A percentile compares a stretch with the other conserved stretches of the same genome.
Evolutionary conservation across 1,140 invertebrate genomes (phyloP).

Genomic region (Pseudomyrmex concolor): DNA sequence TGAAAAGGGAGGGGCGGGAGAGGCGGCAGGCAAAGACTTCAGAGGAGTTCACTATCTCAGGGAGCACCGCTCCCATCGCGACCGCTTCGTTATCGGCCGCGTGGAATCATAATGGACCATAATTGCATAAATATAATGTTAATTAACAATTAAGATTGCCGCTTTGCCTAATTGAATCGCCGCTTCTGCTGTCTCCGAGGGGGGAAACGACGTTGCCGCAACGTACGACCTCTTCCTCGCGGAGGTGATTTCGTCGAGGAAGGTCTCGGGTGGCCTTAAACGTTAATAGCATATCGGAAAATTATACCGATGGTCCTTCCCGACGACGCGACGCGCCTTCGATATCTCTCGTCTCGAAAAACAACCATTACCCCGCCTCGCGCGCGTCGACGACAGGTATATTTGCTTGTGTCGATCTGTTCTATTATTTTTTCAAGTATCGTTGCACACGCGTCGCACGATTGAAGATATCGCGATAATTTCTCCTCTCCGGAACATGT

Average conservation of each 20-base stretch:
- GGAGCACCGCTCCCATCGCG: slow-evolving; percentile 59
- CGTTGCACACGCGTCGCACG: neutral
- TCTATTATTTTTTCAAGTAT: slow-evolving; percentile 26
- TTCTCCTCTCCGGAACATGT: neutral
- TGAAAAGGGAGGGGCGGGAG: slow-evolving; percentile 2
- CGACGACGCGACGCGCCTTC: slow-evolving; percentile 31
- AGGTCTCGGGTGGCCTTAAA: slow-evolving; percentile 68
- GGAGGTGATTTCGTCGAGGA: slow-evolving; percentile 19
- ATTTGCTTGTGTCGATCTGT: slow-evolving; percentile 36
- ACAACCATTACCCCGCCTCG: neutral
- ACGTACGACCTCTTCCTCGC: slow-evolving; percentile 33
- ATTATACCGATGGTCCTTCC: slow-evolving; percentile 73
- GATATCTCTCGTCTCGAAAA: slow-evolving; percentile 41
- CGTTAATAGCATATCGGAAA: slow-evolving; percentile 75
- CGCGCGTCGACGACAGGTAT: neutral
- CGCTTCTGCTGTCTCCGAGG: slow-evolving; percentile 55
- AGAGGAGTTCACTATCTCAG: slow-evolving; percentile 61
- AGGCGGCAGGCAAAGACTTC: slow-evolving; percentile 10
- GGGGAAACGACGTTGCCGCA: slow-evolving; percentile 12
- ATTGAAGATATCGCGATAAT: neutral
- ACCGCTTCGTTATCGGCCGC: slow-evolving; percentile 72
- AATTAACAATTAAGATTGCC: slow-evolving; percentile 82
- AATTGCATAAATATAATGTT: slow-evolving; percentile 82
- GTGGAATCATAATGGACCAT: slow-evolving; percentile 78
- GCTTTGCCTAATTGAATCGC: slow-evolving; percentile 80